Conservation (phyloP, 2,888 invertebrate genomes). For the Willowsia nigromaculata region DNA sequence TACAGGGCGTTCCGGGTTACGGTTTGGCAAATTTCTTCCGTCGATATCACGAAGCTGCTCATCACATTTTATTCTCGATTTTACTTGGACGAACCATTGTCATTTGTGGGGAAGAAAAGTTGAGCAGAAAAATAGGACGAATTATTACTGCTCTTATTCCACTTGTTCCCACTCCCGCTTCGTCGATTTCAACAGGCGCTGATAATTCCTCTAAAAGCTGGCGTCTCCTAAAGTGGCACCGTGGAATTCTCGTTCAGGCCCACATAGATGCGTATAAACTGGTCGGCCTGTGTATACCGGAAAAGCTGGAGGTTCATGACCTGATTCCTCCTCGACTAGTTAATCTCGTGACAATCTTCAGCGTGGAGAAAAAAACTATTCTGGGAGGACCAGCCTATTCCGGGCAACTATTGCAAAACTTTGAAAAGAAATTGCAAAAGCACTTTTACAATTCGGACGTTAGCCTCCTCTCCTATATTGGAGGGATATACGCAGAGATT, state of each 20-base stretch:
- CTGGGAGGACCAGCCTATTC: slow-evolving; percentile 77
- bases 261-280: slow-evolving; percentile 79
- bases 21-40: slow-evolving; percentile 79
- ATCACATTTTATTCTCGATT: slow-evolving; percentile 79
- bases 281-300: slow-evolving; percentile 80
- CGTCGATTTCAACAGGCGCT: background rate
- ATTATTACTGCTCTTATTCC: slow-evolving; percentile 75
- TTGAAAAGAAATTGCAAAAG: slow-evolving; percentile 69
- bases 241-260: slow-evolving; percentile 79
- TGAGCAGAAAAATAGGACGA: slow-evolving; percentile 64
- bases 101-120: slow-evolving; percentile 74
- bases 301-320: slow-evolving; percentile 79
- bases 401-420: slow-evolving; percentile 72
- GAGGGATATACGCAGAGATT: slow-evolving; percentile 77
- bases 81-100: slow-evolving; percentile 77
- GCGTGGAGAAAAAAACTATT: slow-evolving; percentile 68
- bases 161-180: slow-evolving; percentile 71
- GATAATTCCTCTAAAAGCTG: slow-evolving; percentile 55
- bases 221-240: slow-evolving; percentile 79
- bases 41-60: slow-evolving; percentile 77
- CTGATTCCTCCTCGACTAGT: slow-evolving; percentile 79
- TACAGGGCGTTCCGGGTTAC: slow-evolving; percentile 74
- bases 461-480: slow-evolving; percentile 77
- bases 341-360: slow-evolving; percentile 75
- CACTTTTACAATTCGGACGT: slow-evolving; percentile 75